phyloP scores from a whole-genome alignment of 2,888 invertebrate genomes.

The Nomada hirtipes region DNA sequence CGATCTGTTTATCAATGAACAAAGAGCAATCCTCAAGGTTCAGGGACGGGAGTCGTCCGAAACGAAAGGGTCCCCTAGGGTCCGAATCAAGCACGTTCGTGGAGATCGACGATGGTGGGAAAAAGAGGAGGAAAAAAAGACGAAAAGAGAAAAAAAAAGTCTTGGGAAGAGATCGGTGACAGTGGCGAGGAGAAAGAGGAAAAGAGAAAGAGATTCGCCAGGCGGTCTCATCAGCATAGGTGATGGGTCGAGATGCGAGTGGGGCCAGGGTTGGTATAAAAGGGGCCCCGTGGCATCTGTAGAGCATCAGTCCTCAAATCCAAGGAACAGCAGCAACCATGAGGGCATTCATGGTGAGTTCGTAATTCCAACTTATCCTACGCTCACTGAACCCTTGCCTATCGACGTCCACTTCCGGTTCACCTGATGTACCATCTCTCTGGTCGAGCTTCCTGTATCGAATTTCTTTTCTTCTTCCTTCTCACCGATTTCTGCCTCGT shows the following conservation, averaged over 20 bases:
- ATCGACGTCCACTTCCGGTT: background rate
- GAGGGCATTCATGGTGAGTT: slow-evolving; percentile 84
- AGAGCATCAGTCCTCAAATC: slow-evolving; percentile 84
- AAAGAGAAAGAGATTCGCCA: slow-evolving; percentile 76
- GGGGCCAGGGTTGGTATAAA: slow-evolving; percentile 81
- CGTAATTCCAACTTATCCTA: slow-evolving; percentile 45
- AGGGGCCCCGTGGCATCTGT: slow-evolving; percentile 81
- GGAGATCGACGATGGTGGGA: background rate
- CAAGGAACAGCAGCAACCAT: slow-evolving; percentile 82
- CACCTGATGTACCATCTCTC: background rate
- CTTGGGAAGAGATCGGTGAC: background rate
- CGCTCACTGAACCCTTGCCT: slow-evolving; percentile 7
- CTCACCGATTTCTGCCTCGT: background rate
- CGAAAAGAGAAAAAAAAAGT: no score
- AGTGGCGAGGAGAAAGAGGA: slow-evolving; percentile 43
- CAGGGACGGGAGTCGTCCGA: background rate
- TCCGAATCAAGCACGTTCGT: slow-evolving; percentile 15
- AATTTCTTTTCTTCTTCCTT: background rate
- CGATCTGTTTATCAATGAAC: background rate
- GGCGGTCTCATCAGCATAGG: slow-evolving; percentile 82
- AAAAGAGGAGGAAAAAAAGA: no score
- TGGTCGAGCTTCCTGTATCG: no score
- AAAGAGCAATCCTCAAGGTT: background rate
- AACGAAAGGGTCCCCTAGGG: slow-evolving; percentile 6
- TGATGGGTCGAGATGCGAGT: slow-evolving; percentile 82